phyloP scores from a whole-genome alignment of 2,113 vertebrate genomes.

The Noctilio leporinus region DNA sequence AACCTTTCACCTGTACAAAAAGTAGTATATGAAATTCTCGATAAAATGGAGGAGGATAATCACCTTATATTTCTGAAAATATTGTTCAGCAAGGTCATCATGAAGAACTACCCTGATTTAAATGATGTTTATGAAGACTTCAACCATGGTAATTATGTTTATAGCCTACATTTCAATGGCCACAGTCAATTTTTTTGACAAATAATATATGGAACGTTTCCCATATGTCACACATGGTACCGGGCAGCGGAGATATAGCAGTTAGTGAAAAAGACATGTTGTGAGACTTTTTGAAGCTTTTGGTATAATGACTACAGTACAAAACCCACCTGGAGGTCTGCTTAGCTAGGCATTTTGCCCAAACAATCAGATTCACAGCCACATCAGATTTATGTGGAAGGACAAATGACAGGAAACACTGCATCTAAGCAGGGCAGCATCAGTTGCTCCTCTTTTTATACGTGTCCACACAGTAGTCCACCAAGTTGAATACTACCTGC shows the following conservation, averaged over 20 bases:
- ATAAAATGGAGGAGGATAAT: background rate
- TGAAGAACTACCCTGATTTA: slow-evolving; percentile 40
- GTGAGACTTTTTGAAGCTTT: background rate
- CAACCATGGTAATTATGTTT: slow-evolving; percentile 15
- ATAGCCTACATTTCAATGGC: background rate
- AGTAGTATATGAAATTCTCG: slow-evolving; percentile 29
- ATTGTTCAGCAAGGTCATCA: background rate
- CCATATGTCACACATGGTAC: background rate
- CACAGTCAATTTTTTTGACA: background rate
- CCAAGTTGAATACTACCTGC: background rate
- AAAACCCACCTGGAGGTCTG: background rate
- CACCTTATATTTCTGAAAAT: accelerated
- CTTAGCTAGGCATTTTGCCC: background rate
- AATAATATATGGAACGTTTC: background rate
- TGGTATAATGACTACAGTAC: too few relatives aligned
- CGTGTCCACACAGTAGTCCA: background rate
- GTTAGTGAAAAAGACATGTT: background rate
- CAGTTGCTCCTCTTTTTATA: background rate
- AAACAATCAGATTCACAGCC: background rate
- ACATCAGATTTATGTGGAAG: background rate
- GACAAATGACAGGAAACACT: background rate
- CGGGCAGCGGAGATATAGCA: background rate
- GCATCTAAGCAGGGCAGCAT: background rate
- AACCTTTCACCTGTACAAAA: background rate
- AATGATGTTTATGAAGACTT: background rate